phyloP scores from a whole-genome alignment of 2,888 invertebrate species.

The Chouioia cunea region DNA sequence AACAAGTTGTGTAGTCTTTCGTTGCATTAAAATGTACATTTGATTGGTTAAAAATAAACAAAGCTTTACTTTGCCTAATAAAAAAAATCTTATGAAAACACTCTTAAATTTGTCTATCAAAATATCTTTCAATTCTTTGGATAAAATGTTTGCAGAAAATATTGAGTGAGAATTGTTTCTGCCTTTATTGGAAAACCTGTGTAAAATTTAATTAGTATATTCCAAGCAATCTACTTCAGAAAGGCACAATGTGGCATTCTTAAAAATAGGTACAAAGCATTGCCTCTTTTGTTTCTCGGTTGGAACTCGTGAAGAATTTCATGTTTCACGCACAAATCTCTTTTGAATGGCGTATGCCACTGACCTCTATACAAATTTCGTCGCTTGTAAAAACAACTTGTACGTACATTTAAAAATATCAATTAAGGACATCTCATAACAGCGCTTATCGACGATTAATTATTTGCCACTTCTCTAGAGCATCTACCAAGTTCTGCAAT shows the following conservation, averaged over 20 bases:
- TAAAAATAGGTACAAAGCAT: conserved; percentile 47
- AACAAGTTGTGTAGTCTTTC: conserved; percentile 47
- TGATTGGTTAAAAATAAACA: conserved; percentile 33
- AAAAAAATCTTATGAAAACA: conserved; percentile 40
- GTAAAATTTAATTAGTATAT: conserved; percentile 33
- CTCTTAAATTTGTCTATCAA: conserved; percentile 45
- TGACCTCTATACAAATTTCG: conserved; percentile 36
- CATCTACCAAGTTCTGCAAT: conserved; percentile 30
- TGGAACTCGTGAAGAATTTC: conserved; percentile 38
- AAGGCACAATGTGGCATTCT: conserved; percentile 52
- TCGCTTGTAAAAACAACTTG: conserved; percentile 45
- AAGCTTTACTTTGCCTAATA: conserved; percentile 37
- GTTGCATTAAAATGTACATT: conserved; percentile 44
- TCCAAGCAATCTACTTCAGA: conserved; percentile 45
- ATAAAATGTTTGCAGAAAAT: conserved; percentile 42
- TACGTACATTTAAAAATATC: conserved; percentile 41
- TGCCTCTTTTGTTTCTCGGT: conserved; percentile 32
- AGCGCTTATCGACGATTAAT: conserved; percentile 20
- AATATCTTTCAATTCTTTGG: conserved; percentile 48
- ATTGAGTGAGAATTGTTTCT: conserved; percentile 37
- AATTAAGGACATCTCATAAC: conserved; percentile 34
- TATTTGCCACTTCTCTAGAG: conserved; percentile 31
- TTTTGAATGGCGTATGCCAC: conserved; percentile 25
- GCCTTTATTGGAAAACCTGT: conserved; percentile 35
- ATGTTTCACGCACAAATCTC: conserved; percentile 16